phyloP scores from a whole-genome alignment of 1,140 invertebrate genomes.

The Agraylea sexmaculata region DNA sequence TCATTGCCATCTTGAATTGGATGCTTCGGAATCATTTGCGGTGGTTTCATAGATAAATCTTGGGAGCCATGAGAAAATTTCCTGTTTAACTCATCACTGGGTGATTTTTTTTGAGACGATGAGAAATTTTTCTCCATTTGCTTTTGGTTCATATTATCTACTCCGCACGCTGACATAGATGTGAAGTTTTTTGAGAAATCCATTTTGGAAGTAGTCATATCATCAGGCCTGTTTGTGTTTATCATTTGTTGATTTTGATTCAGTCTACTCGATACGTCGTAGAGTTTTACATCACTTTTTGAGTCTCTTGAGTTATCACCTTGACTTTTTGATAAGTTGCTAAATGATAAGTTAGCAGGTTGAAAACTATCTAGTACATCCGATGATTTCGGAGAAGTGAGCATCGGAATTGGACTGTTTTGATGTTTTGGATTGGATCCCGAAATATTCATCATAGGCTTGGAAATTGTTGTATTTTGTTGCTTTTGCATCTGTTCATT shows the following conservation, averaged over 20 bases:
- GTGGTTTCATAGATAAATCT: slow-evolving; percentile 36
- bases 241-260: slow-evolving; percentile 9
- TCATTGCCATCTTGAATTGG: slow-evolving; percentile 46
- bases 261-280: slow-evolving; percentile 10
- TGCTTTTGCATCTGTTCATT: slow-evolving; percentile 16
- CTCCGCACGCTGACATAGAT: slow-evolving; percentile 14
- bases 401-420: slow-evolving; percentile 12
- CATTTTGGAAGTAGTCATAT: slow-evolving; percentile 7
- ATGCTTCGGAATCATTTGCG: slow-evolving; percentile 29
- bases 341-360: slow-evolving; percentile 16
- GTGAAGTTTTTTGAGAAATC: slow-evolving; percentile 17
- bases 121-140: slow-evolving; percentile 30
- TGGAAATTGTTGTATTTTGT: slow-evolving; percentile 12
- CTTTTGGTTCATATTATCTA: slow-evolving; percentile 19
- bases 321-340: slow-evolving; percentile 14
- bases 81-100: slow-evolving; percentile 26
- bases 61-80: slow-evolving; percentile 19
- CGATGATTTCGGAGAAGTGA: slow-evolving; percentile 13
- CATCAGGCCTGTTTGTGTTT: slow-evolving; percentile 3
- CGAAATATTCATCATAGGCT: slow-evolving; percentile 11
- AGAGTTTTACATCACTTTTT: slow-evolving; percentile 10
- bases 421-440: slow-evolving; percentile 16
- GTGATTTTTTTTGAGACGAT: slow-evolving; percentile 28
- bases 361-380: slow-evolving; percentile 11
- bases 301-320: slow-evolving; percentile 16